A percentile compares a stretch with the other conserved stretches of the same genome.
phyloP scores from a whole-genome alignment of 2,888 invertebrate genomes.

The Ceraclea dissimilis region DNA sequence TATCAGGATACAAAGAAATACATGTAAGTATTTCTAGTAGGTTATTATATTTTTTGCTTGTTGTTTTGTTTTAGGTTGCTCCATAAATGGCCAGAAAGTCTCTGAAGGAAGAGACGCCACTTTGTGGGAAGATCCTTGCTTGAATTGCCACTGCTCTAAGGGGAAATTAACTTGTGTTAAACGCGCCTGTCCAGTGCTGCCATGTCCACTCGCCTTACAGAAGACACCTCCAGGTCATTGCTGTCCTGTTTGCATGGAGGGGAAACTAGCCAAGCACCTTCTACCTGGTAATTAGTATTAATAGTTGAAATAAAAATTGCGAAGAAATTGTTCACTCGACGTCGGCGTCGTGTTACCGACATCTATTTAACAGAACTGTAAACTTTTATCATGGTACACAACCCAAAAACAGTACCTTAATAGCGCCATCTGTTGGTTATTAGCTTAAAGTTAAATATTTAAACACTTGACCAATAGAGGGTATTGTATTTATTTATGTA shows the following conservation, averaged over 20 bases:
- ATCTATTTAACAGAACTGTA: neutral
- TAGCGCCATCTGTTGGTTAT: too few species aligned
- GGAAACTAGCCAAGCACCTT: constrained; percentile 45
- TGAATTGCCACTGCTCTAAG: constrained; percentile 72
- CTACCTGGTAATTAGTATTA: constrained; percentile 34
- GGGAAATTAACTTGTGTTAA: constrained; percentile 71
- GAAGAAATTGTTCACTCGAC: too few species aligned
- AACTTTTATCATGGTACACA: too few species aligned
- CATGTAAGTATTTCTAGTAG: too few species aligned
- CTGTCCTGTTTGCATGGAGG: constrained; percentile 53
- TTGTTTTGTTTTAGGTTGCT: constrained; percentile 56
- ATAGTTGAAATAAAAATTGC: too few species aligned
- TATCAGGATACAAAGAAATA: too few species aligned
- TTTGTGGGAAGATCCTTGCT: constrained; percentile 76
- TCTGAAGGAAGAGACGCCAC: constrained; percentile 74
- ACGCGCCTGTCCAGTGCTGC: constrained; percentile 81
- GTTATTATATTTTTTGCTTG: too few species aligned
- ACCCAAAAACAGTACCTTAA: too few species aligned
- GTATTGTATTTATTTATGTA: too few species aligned
- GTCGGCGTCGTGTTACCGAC: neutral
- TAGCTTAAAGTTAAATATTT: too few species aligned
- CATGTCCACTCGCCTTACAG: constrained; percentile 66
- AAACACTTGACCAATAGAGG: too few species aligned
- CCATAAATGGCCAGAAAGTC: constrained; percentile 75
- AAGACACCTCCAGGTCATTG: constrained; percentile 70